These are phyloP conservation scores for Flabesymbios commensalis DNA, from an alignment of 2,888 invertebrate species.

Conservation along the genomic window DNA sequence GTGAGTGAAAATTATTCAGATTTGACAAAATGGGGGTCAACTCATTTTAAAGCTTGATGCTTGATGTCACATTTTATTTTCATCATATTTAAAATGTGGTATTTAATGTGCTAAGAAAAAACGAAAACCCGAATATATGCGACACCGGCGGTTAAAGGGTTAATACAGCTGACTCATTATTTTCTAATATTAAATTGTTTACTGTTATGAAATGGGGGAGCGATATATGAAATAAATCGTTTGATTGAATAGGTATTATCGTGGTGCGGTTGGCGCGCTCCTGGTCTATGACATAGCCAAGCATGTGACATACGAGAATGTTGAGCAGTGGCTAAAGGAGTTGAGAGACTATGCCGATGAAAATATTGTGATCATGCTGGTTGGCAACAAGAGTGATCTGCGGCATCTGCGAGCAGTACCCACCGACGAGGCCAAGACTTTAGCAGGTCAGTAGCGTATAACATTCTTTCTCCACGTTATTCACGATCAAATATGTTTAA, in stretches of 20 bases:
- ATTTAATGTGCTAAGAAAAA: too few species aligned
- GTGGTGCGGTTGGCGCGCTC: constrained; percentile 97
- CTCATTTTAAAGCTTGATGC: too few species aligned
- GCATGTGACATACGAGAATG: constrained; percentile 98
- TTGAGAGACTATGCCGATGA: constrained; percentile 98
- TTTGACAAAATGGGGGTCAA: too few species aligned
- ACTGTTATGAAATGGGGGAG: neutral
- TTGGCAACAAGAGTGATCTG: constrained; percentile 68
- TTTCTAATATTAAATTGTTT: neutral
- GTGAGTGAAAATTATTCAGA: too few species aligned
- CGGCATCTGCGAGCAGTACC: constrained; percentile 93
- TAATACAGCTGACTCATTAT: neutral
- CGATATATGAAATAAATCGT: neutral
- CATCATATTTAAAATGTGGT: too few species aligned
- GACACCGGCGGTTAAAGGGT: too few species aligned
- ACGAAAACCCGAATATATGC: too few species aligned
- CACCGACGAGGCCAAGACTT: constrained; percentile 96
- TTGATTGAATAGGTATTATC: constrained; percentile 74
- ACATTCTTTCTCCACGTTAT: too few species aligned
- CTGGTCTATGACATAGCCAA: constrained; percentile 99
- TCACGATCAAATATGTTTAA: too few species aligned
- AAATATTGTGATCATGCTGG: constrained; percentile 98
- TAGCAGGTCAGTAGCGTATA: constrained; percentile 69
- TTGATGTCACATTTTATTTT: too few species aligned
- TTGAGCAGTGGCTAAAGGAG: constrained; percentile 97